Base-by-base conservation (phyloP, 2,888 invertebrate species). In the Anoncus sp. region DNA sequence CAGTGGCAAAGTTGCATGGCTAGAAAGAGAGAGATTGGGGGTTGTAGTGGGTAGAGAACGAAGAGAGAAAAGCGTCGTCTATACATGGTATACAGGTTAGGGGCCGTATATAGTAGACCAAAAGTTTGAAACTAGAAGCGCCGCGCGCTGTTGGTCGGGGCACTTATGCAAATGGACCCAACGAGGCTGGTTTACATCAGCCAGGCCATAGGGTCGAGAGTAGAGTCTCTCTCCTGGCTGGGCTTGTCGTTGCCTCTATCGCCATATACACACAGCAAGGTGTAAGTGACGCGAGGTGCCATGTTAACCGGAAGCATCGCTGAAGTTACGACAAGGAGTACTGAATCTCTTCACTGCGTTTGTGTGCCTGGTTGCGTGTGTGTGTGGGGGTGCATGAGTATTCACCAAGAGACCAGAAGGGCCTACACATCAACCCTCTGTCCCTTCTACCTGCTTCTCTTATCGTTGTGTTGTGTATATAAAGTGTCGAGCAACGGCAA, bases 91-190 rank as follows among this genome's bases (percentile, higher is more conserved):
- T 3, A 22, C 6, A 14, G 43, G 69, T 43, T 59, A 60, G 49
- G 38, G 24, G n/a, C 16, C 22, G 47, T 20, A 3, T 51, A 45
- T 16, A 35, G 38, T 49, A 55, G 70, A 47, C 59, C 51, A 65
- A 77, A 73, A 77, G 73, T 77, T 77, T 57, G 63, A 73, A 77
- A 77, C 73, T 77, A 57, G 65, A 73, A 65, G 59, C 51, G 72
- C 65, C 65, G 67, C 38, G 67, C 38, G 69, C 47, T 38, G 65
- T 71, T 60, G 66, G 49, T 70, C 45, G 62, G 40, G 69, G 59
- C 77, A 77, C 72, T 77, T 77, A 69, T 77, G 77, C 73, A 77
- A 77, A 77, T 77, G 73, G 77, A 69, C 45, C 66, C 16, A 69
- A 35, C 16, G 47, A 59, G 57, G 55, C 53, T 55, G 62, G 62